phyloP scores from a whole-genome alignment of 2,888 invertebrate species.

The Philopedon plagiatum region DNA sequence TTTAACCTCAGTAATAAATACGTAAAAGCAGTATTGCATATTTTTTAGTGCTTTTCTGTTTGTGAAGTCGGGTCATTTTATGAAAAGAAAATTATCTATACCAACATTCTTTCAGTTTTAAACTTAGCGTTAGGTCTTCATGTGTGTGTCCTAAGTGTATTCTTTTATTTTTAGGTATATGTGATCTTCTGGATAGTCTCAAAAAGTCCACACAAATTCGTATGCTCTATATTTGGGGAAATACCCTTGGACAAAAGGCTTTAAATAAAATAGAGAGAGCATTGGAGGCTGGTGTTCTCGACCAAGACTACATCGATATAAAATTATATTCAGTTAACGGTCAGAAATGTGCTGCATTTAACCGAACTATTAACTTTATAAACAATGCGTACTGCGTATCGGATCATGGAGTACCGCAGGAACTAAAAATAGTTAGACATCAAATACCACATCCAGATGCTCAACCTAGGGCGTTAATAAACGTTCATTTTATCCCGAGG shows the following conservation, averaged over 20 bases:
- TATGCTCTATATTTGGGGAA: slow-evolving; percentile 68
- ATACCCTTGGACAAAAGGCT: slow-evolving; percentile 60
- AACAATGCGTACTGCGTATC: slow-evolving; percentile 73
- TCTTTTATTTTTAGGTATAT: slow-evolving; percentile 56
- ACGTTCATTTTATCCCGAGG: too few relatives aligned
- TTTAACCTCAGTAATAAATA: too few relatives aligned
- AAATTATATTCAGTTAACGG: slow-evolving; percentile 67
- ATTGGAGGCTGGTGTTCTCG: slow-evolving; percentile 65
- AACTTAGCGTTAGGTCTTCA: too few relatives aligned
- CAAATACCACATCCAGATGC: slow-evolving; percentile 56
- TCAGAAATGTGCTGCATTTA: slow-evolving; percentile 65
- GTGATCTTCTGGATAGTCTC: slow-evolving; percentile 72
- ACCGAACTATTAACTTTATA: slow-evolving; percentile 69
- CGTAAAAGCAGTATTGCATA: too few relatives aligned
- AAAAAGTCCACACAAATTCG: slow-evolving; percentile 71
- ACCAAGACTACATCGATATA: slow-evolving; percentile 68
- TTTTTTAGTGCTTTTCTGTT: too few relatives aligned
- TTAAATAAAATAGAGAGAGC: slow-evolving; percentile 66
- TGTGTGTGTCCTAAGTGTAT: too few relatives aligned
- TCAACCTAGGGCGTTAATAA: too few relatives aligned
- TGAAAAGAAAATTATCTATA: too few relatives aligned
- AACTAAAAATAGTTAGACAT: slow-evolving; percentile 63
- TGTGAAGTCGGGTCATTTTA: too few relatives aligned
- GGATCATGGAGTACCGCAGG: slow-evolving; percentile 67
- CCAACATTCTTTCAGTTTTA: too few relatives aligned